Conservation (phyloP, 92 coral and sea anemone species). For the Parazoanthus atlanticus region DNA sequence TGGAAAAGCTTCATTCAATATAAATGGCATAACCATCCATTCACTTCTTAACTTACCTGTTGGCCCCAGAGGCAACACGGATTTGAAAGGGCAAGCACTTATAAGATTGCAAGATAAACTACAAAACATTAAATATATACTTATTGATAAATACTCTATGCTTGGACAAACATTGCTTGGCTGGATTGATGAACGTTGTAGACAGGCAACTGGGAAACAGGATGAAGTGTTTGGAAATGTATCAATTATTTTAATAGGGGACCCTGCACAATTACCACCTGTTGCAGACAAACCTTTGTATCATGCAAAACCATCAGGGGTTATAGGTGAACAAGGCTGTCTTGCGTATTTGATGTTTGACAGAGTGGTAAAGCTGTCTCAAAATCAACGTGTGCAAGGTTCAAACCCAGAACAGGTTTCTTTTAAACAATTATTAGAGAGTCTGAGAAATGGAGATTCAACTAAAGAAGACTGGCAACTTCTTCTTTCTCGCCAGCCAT, state of each 20-base stretch:
- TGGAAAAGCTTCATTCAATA: conserved; percentile 63
- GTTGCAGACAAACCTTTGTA: conserved; percentile 65
- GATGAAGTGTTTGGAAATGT: conserved; percentile 48
- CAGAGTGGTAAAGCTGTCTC: conserved; percentile 45
- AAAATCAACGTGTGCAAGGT: conserved; percentile 53
- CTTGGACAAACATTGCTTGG: conserved; percentile 53
- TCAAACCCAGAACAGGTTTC: conserved; percentile 46
- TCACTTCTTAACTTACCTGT: conserved; percentile 61
- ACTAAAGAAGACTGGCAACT: conserved; percentile 61
- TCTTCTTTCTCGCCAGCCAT: conserved; percentile 57
- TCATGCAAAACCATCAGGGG: conserved; percentile 50
- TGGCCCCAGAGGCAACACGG: conserved; percentile 46
- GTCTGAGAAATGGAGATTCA: conserved; percentile 52
- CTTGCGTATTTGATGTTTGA: conserved; percentile 64
- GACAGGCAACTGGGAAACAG: conserved; percentile 52
- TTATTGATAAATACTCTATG: conserved; percentile 57
- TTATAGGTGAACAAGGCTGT: conserved; percentile 63
- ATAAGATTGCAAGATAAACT: conserved; percentile 51
- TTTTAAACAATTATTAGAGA: conserved; percentile 51
- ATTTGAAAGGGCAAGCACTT: conserved; percentile 51
- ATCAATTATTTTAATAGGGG: conserved; percentile 55
- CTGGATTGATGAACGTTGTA: conserved; percentile 53
- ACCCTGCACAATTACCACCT: conserved; percentile 64
- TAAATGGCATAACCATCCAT: conserved; percentile 58
- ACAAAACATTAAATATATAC: conserved; percentile 41